Evolutionary conservation across 2,113 vertebrate species (phyloP).

Genomic region (Bos indicus): DNA sequence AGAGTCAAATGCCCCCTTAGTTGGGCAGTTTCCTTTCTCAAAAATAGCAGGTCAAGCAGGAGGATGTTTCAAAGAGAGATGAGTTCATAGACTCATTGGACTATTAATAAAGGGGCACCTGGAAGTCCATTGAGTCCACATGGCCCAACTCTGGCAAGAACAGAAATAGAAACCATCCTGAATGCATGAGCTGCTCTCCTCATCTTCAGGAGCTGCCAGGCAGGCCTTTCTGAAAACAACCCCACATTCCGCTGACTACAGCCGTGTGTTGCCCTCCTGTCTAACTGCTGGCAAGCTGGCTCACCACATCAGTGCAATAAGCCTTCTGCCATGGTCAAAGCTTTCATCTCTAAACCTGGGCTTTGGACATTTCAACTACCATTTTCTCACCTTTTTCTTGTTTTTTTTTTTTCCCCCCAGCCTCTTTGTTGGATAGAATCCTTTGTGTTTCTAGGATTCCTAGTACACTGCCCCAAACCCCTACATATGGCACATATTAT

Average conservation of each 20-base stretch:
- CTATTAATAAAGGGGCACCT: not conserved
- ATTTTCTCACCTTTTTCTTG: not conserved
- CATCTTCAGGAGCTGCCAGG: not conserved
- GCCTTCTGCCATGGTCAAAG: not conserved
- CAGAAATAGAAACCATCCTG: not conserved
- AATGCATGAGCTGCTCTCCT: not conserved
- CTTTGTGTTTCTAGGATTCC: constrained; percentile 32
- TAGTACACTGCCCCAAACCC: not conserved
- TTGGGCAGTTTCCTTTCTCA: not conserved
- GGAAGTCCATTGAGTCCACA: not conserved
- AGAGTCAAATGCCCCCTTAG: not conserved
- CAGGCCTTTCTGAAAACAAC: constrained; percentile 18
- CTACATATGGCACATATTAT: not conserved
- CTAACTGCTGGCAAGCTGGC: not conserved
- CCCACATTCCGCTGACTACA: not conserved
- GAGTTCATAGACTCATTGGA: not conserved
- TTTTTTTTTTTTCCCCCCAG: not conserved
- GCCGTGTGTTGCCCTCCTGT: not conserved
- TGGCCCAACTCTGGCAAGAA: not conserved
- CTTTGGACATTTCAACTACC: not conserved
- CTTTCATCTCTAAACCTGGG: not conserved
- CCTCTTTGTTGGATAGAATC: not conserved
- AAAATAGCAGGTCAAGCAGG: not conserved
- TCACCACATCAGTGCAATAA: not conserved
- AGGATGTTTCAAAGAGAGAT: not conserved